Percentiles rank a stretch among this genome's conserved stretches.
phyloP scores from a whole-genome alignment of 1,140 invertebrate species.

The Trichonephila clavata region DNA sequence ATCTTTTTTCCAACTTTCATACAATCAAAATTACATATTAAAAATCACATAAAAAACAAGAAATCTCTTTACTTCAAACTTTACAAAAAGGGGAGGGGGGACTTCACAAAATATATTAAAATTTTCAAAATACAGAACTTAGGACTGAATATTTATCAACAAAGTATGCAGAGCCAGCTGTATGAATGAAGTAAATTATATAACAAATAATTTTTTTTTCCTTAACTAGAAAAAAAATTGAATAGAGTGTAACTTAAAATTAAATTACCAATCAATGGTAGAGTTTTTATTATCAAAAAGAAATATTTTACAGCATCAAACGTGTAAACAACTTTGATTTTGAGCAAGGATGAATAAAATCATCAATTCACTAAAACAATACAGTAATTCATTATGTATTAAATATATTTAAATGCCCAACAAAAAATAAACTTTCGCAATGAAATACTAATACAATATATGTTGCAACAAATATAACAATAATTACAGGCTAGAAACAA shows the following conservation, averaged over 20 bases:
- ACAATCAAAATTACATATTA: neutral
- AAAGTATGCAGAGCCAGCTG: constrained; percentile 33
- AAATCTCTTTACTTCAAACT: neutral
- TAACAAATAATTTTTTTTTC: neutral
- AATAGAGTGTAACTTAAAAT: neutral
- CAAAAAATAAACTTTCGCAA: constrained; percentile 11
- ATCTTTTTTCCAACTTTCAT: neutral
- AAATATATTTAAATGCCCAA: neutral
- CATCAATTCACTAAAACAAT: neutral
- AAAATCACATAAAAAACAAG: neutral
- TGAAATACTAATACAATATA: neutral
- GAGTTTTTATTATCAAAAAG: neutral
- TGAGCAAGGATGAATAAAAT: constrained; percentile 4
- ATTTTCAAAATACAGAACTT: neutral
- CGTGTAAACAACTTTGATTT: neutral
- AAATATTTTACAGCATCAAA: neutral
- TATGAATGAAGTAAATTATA: neutral
- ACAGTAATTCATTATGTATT: constrained; percentile 13
- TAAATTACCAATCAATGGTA: too few relatives aligned
- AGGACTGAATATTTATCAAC: neutral
- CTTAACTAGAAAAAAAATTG: neutral
- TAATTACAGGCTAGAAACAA: neutral
- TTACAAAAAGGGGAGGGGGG: neutral
- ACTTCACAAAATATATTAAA: neutral
- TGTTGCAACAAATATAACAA: constrained; percentile 18